phyloP scores from a whole-genome alignment of 2,888 invertebrate genomes.

The Oscheius onirici region DNA sequence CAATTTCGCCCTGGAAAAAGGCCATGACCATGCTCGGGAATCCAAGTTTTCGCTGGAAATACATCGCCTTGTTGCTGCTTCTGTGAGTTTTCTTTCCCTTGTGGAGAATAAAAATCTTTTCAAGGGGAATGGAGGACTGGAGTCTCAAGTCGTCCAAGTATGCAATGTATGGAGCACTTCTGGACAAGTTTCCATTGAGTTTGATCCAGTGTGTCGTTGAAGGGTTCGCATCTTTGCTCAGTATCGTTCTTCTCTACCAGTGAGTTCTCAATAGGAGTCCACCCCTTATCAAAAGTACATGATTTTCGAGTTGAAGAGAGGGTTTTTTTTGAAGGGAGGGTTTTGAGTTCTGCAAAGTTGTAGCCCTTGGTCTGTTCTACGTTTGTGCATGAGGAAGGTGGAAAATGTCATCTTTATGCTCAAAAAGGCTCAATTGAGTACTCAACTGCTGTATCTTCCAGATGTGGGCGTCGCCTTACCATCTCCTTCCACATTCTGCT shows the following conservation, averaged over 20 bases:
- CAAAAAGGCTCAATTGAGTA: too few species aligned
- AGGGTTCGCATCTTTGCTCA: background rate
- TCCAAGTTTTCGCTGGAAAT: background rate
- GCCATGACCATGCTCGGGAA: background rate
- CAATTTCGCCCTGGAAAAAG: background rate
- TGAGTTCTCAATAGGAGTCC: background rate
- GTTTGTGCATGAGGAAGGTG: too few species aligned
- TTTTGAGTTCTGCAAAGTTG: too few species aligned
- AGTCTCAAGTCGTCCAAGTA: background rate
- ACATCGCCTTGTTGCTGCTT: background rate
- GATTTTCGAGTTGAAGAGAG: too few species aligned
- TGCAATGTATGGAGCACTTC: background rate
- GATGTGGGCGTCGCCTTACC: background rate
- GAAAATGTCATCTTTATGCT: too few species aligned
- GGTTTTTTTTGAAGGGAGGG: too few species aligned
- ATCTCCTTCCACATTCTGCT: background rate
- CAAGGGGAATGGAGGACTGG: background rate
- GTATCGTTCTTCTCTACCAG: background rate
- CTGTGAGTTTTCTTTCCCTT: background rate
- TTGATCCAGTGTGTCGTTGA: background rate
- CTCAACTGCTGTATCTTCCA: too few species aligned
- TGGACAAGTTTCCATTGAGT: background rate
- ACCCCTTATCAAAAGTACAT: too few species aligned
- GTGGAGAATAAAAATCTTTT: background rate
- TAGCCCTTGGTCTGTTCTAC: too few species aligned